Base-by-base conservation (phyloP, 2,888 invertebrate genomes). In the Sclerodermus sp. region DNA sequence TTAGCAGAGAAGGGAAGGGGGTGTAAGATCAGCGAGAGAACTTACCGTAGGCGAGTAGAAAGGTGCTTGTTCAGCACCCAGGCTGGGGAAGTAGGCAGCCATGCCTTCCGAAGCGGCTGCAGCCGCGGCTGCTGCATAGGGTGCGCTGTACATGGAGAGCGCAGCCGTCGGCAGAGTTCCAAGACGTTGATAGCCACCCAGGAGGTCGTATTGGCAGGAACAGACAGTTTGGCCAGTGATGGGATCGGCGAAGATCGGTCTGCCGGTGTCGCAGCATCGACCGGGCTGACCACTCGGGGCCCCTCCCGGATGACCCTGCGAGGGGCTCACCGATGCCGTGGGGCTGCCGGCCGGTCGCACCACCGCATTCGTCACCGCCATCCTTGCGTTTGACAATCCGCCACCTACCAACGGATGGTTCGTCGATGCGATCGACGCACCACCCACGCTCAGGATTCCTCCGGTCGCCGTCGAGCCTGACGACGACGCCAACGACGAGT, bases 201-300 rank as follows among this genome's bases (percentile, higher is more conserved):
- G 85, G 68, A 93, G 85, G 81, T 92, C 92, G 81, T 92, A 92
- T 79, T 93, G 93, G 80, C 93, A 93, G 69, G 92, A 92, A 82
- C 93, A 93, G 58, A 93, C 88, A 49, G 89, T 91, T 80, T 92
- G 91, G 47, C 93, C 92, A 64, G 91, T 91, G 65, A 92, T 84
- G 39, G 93, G 93, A 80, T 93, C 93, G 75, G 91, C 91, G 82
- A 91, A 92, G 77, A 94, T 87, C 59, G 93, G 89, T 71, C 94
- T 85, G 62, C 94, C 94, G 62, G 93, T 92, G 82, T 95, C 93
- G 82, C 95, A 93, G 82, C 95, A 93, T 69, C 92, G 70, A 60
- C 81, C 79, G 36, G 80, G 68, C 53, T 84, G 81, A 49, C 84
- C 77, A 53, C 84, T 80, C 54, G 79, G 76, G 23, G 23, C 23